Percentiles rank a stretch among this genome's conserved stretches.
Evolutionary conservation across 2,797 vertebrate species (phyloP).

Genomic region (Neopelma chrysocephalum): DNA sequence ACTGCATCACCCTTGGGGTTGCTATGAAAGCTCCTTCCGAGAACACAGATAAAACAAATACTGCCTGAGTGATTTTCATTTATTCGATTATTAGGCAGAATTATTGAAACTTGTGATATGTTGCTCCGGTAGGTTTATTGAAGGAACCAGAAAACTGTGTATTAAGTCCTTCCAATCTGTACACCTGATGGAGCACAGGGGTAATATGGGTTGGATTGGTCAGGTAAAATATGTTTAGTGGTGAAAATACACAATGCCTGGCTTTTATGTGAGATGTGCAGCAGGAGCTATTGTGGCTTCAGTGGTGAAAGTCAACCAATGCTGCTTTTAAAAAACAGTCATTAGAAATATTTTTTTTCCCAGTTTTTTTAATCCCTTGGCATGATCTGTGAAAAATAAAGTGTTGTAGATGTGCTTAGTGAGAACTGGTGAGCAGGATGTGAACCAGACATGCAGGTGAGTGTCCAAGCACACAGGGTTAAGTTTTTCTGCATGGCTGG

Average conservation of each 20-base stretch:
- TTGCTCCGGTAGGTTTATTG: background rate
- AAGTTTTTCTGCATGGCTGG: background rate
- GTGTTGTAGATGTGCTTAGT: background rate
- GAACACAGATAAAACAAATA: background rate
- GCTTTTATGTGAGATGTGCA: background rate
- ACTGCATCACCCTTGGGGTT: background rate
- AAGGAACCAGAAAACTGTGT: background rate
- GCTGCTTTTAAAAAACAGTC: background rate
- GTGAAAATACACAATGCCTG: background rate
- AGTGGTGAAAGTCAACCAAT: background rate
- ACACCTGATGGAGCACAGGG: background rate
- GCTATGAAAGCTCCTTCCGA: background rate
- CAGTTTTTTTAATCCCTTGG: conserved; percentile 3
- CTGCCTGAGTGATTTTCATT: background rate
- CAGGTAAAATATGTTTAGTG: background rate
- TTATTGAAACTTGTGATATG: background rate
- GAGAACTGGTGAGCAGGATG: background rate
- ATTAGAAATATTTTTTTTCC: background rate
- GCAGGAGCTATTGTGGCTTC: background rate
- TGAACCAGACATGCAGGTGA: background rate
- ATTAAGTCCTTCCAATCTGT: background rate
- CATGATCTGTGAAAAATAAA: background rate
- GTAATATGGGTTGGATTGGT: background rate
- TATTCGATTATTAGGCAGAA: background rate
- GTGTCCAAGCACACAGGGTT: background rate